Evolutionary conservation across 2,113 vertebrate species (phyloP), one percentile per base, ranked within the genome.

Genomic region (Odobenus rosmarus): DNA sequence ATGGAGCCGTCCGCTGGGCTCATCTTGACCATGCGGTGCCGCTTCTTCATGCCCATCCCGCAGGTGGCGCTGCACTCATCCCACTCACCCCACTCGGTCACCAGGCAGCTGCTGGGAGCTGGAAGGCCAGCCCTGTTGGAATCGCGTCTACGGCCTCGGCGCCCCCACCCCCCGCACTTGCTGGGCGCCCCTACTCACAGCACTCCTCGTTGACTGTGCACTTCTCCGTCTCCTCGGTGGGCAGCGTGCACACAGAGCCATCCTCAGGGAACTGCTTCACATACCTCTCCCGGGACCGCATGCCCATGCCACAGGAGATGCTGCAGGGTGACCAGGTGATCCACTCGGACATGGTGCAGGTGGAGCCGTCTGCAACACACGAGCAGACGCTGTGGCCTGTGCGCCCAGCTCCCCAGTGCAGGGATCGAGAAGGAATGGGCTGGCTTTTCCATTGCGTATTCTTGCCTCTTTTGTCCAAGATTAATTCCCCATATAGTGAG

Each of bases 301-400:
- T 99, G 18, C 99, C 99, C 97, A 98, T 98, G 4, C 99, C 99
- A 1, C 99, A 99, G 57, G 99, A 99, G 85, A 99, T 91, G 23
- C 99, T 99, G 95, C 99, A 99, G 1, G 99, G 99, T 28, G 99
- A 99, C 99, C 99, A 99, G 0, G 99, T 99, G 98, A 99, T 99
- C 99, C 99, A 99, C 97, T 99, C 99, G 24, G 99, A 99, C 99
- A 99, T 99, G 99, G 99, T 99, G 96, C 99, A 99, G 64, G 99
- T 99, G 95, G 99, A 99, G 21, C 99, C 99, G 87, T 99, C 99
- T 99, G 96, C 93, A 99, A 99, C 26, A 98, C 39, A 98, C 36
- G 61, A 71, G 49, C 5, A 33, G 39, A 55, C 0, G 21, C 92
- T 96, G 92, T 42, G 62, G 85, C 53, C 21, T 2, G 2, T 8